Conservation (phyloP, 2,888 invertebrate genomes). For the Omphaloscelis lunosa region DNA sequence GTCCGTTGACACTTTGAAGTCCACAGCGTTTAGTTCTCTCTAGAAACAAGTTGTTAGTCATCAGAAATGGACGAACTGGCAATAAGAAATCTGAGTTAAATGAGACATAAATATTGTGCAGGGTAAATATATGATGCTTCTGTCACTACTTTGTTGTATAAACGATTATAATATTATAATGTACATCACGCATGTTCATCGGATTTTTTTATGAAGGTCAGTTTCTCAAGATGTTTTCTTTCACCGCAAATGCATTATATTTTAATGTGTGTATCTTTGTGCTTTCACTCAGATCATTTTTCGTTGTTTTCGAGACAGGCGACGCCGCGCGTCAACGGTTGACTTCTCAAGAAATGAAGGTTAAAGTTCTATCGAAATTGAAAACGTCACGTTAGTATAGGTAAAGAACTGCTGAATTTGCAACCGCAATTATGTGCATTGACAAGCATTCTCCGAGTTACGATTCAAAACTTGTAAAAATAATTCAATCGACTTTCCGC, state of each 20-base stretch:
- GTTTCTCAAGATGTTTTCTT: background rate
- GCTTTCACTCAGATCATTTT: background rate
- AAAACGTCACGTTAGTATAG: background rate
- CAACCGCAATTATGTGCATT: background rate
- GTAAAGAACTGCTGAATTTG: background rate
- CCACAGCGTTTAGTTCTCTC: constrained; percentile 95
- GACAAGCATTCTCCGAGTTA: too few relatives aligned
- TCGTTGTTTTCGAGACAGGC: background rate
- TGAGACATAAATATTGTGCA: background rate
- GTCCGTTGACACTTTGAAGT: constrained; percentile 95
- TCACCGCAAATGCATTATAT: background rate
- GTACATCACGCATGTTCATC: background rate
- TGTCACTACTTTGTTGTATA: background rate
- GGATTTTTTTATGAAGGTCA: too few relatives aligned
- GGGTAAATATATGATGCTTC: background rate
- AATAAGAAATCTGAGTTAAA: background rate
- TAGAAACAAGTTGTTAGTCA: constrained; percentile 74
- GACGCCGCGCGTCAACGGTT: background rate
- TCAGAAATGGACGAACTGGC: background rate
- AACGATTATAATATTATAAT: too few relatives aligned
- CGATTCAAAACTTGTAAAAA: constrained; percentile 4
- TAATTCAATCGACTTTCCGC: constrained; percentile 1
- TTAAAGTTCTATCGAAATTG: background rate
- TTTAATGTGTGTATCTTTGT: background rate
- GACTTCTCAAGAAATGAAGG: background rate